Conservation (phyloP, 2,888 invertebrate genomes). For the Caradrina kadenii region DNA sequence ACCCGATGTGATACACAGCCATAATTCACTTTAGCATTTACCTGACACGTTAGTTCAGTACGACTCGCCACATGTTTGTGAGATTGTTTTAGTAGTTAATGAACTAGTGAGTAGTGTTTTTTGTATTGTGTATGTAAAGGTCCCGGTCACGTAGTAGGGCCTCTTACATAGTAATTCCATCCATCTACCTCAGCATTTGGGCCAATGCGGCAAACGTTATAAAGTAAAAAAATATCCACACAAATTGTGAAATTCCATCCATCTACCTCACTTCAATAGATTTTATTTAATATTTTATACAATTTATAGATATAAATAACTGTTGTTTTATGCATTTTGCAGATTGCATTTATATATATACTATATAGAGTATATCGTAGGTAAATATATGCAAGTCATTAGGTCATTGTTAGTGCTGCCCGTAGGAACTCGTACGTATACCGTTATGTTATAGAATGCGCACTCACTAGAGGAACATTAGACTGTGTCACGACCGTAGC, state of each 20-base stretch:
- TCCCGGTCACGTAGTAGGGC: conserved; percentile 84
- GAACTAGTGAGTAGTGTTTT: conserved; percentile 85
- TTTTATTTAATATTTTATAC: conserved; percentile 91
- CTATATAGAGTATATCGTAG: conserved; percentile 90
- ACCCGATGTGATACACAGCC: conserved; percentile 72
- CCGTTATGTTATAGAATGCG: conserved; percentile 77
- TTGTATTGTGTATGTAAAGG: conserved; percentile 85
- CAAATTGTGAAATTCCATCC: conserved; percentile 93
- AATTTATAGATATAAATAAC: conserved; percentile 90
- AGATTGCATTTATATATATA: conserved; percentile 90
- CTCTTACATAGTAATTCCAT: conserved; percentile 90
- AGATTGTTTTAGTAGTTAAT: conserved; percentile 81
- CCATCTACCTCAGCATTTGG: conserved; percentile 91
- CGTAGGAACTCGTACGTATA: conserved; percentile 76
- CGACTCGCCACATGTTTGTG: conserved; percentile 76
- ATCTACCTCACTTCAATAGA: conserved; percentile 93
- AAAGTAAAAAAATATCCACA: conserved; percentile 86
- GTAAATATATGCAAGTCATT: conserved; percentile 88
- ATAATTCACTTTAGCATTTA: conserved; percentile 69
- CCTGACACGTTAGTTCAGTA: conserved; percentile 76
- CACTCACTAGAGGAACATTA: conserved; percentile 85
- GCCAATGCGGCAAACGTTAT: conserved; percentile 88
- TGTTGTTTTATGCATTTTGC: conserved; percentile 91
- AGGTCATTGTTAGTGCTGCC: conserved; percentile 86
- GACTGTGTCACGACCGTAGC: conserved; percentile 80